Base-by-base conservation (phyloP, 2,797 vertebrate species). In the Rhabdophis nuchalis region DNA sequence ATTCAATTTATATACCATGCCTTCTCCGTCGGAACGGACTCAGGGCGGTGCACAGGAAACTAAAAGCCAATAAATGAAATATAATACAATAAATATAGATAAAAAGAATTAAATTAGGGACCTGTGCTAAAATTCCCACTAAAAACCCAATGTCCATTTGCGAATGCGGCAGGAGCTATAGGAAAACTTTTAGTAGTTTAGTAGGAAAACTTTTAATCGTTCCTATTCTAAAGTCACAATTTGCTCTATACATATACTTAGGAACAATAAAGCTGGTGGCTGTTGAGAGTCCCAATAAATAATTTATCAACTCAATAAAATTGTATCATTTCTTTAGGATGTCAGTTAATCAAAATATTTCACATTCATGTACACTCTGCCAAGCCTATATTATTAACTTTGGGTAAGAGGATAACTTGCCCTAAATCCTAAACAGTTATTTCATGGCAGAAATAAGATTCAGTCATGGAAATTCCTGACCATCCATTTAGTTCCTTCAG, bases 321-420 rank as follows among this genome's bases (percentile, higher is more conserved):
- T 25, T 2, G 18, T 91, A 18, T 46, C 1, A 61, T 91, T 91
- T 68, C 18, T 23, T 86, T 5, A 64, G 50, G 68, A 41, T 77
- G 32, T 23, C 36, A 41, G 8, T 77, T 41, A 9, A 36, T 77
- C 18, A 41, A 77, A 77, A 8, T 77, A 82, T 46, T 82, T 46
- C 23, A 46, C 36, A 46, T 46, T 10, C 20, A 82, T 46, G 10
- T 46, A 46, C 36, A 46, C 10, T 46, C 25, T 82, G 23, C 36
- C 72, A 25, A 82, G 36, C 56, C 56, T 54, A 6, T 72, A 64
- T 89, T 89, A 89, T 94, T 93, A 60, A 90, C 53, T 92, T 94
- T 91, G 9, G 36, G 50, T 54, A 25, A 41, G 23, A 54, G 7
- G 18, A 6, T 54, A 5, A 23, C 61, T 88, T 82, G 16, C 25